Percentiles rank a stretch among this genome's conserved stretches.
Conservation (phyloP, 1,140 invertebrate genomes). For the Geopemphigus sp. region DNA sequence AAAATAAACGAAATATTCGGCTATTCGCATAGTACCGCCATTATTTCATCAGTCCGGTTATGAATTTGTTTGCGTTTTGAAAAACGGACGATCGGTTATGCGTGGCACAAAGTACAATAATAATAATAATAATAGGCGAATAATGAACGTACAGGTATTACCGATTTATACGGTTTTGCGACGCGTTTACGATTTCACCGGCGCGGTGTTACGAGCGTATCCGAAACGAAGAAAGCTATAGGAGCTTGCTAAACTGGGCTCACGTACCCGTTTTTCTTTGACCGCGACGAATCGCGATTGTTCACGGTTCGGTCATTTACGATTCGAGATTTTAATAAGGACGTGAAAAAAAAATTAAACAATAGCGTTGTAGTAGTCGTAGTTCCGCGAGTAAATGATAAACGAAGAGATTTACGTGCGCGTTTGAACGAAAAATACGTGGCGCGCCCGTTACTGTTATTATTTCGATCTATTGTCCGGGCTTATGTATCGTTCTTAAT, state of each 20-base stretch:
- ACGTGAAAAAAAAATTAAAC: constrained; percentile 26
- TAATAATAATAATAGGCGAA: constrained; percentile 1
- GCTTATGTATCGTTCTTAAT: background rate
- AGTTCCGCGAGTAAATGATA: constrained; percentile 1
- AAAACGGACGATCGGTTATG: background rate
- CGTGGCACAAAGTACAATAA: background rate
- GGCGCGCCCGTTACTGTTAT: constrained; percentile 10
- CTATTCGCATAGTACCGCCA: background rate
- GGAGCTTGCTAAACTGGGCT: too few relatives aligned
- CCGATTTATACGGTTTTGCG: constrained; percentile 45
- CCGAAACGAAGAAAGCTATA: constrained; percentile 44
- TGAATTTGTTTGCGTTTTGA: background rate
- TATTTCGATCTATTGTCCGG: constrained; percentile 12
- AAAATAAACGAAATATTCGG: background rate
- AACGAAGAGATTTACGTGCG: constrained; percentile 16
- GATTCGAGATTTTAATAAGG: constrained; percentile 36
- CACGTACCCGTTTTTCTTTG: constrained; percentile 1
- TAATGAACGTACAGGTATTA: background rate
- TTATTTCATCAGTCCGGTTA: background rate
- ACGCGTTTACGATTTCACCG: constrained; percentile 38
- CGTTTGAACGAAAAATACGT: background rate
- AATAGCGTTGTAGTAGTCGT: too few relatives aligned
- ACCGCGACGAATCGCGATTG: constrained; percentile 45
- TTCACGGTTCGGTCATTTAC: constrained; percentile 39
- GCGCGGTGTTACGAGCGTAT: background rate